Conservation (phyloP, 2,888 invertebrate genomes). For the Erynnis tages region DNA sequence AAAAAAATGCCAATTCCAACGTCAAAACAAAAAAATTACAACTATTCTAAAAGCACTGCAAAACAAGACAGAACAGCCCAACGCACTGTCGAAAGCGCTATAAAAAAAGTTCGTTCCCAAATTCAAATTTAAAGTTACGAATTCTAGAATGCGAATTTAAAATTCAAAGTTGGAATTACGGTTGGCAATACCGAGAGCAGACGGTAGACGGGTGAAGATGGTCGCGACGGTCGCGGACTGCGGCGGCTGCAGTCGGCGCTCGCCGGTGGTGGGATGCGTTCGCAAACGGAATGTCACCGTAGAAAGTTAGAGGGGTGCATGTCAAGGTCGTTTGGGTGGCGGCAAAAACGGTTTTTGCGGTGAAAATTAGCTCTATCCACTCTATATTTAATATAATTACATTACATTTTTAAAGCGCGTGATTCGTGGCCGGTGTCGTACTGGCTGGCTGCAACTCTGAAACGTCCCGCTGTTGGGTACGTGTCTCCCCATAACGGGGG, state of each 20-base stretch:
- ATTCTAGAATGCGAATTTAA: neutral
- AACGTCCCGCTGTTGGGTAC: too few species aligned
- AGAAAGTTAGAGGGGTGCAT: slow-evolving; percentile 25
- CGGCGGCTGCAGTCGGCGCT: neutral
- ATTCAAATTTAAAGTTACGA: neutral
- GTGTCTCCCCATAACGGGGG: too few species aligned
- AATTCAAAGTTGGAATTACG: slow-evolving; percentile 8
- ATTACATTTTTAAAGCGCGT: too few species aligned
- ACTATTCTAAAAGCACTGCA: neutral
- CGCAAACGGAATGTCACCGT: slow-evolving; percentile 21
- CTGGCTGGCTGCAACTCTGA: too few species aligned
- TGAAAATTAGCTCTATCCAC: too few species aligned
- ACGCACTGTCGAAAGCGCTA: neutral
- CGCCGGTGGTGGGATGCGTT: slow-evolving; percentile 19
- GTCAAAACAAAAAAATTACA: neutral
- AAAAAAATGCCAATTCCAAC: neutral
- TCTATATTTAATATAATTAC: too few species aligned
- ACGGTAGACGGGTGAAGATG: slow-evolving; percentile 16
- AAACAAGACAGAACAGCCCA: neutral
- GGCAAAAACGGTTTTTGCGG: too few species aligned
- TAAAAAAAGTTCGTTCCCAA: too few species aligned
- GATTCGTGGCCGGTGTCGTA: too few species aligned
- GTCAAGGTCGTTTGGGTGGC: slow-evolving; percentile 21
- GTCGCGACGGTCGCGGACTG: slow-evolving; percentile 16
- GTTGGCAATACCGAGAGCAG: slow-evolving; percentile 14